These are phyloP conservation scores for Plebejus argus DNA, from an alignment of 2,888 invertebrate species.

Conservation along the genomic window DNA sequence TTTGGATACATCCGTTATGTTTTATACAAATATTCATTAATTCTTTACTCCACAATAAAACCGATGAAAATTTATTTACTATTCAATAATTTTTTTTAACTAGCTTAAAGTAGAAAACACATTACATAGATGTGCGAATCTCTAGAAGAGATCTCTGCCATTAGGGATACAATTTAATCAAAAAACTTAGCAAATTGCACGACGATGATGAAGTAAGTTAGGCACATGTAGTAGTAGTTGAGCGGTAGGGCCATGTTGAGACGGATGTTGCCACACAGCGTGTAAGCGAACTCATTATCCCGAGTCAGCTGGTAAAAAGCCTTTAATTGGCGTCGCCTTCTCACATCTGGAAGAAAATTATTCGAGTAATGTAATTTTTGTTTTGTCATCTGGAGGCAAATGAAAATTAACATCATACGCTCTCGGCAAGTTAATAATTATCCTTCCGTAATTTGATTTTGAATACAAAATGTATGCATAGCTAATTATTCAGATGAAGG, in stretches of 20 bases:
- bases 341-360: conserved; percentile 2
- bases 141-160: too few species aligned
- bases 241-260: conserved; percentile 14
- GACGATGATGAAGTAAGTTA: conserved; percentile 10
- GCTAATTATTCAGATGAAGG: neutral
- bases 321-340: conserved; percentile 7
- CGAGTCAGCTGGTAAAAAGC: conserved; percentile 22
- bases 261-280: conserved; percentile 4
- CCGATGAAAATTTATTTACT: too few species aligned
- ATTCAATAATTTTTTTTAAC: too few species aligned
- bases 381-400: neutral
- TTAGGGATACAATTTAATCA: neutral
- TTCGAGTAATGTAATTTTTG: neutral
- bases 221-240: conserved; percentile 1
- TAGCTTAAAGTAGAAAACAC: too few species aligned
- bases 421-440: neutral
- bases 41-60: too few species aligned
- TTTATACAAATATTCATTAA: too few species aligned
- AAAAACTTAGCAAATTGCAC: conserved; percentile 20
- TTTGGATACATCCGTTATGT: too few species aligned
- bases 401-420: neutral
- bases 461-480: neutral
- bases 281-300: conserved; percentile 11
- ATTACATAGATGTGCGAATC: too few species aligned
- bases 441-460: neutral